Percentiles rank a stretch among this genome's conserved stretches.
phyloP scores from a whole-genome alignment of 2,797 vertebrate species.

The Picus viridis region DNA sequence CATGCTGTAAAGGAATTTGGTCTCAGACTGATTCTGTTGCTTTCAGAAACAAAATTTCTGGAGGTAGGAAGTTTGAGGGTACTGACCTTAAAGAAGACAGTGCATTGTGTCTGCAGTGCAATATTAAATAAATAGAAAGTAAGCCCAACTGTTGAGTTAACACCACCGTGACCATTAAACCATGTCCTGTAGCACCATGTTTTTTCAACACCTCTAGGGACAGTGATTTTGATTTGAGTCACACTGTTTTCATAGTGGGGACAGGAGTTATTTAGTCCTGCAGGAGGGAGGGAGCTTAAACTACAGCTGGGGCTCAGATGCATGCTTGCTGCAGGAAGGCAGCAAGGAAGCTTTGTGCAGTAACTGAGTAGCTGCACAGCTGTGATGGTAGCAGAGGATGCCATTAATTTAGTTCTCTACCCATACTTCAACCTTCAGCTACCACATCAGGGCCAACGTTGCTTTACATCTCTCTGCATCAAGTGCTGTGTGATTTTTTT shows the following conservation, averaged over 20 bases:
- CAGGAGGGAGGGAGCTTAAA: not conserved
- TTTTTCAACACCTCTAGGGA: too few species aligned
- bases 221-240: not conserved
- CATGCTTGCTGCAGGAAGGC: not conserved
- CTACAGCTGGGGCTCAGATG: not conserved
- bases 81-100: not conserved
- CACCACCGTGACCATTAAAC: too few species aligned
- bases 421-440: not conserved
- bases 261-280: not conserved
- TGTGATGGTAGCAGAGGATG: not conserved
- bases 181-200: too few species aligned
- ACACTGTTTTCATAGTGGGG: not conserved
- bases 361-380: not conserved
- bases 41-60: not conserved
- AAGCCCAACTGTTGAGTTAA: too few species aligned
- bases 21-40: not conserved
- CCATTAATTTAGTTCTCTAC: not conserved
- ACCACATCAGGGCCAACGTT: not conserved
- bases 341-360: not conserved
- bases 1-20: not conserved
- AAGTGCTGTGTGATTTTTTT: not conserved
- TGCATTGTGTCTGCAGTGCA: not conserved
- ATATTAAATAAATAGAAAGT: not conserved
- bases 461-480: not conserved
- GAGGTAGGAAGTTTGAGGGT: not conserved